phyloP scores from a whole-genome alignment of 2,888 invertebrate genomes.

The Eumerus sabulonum region DNA sequence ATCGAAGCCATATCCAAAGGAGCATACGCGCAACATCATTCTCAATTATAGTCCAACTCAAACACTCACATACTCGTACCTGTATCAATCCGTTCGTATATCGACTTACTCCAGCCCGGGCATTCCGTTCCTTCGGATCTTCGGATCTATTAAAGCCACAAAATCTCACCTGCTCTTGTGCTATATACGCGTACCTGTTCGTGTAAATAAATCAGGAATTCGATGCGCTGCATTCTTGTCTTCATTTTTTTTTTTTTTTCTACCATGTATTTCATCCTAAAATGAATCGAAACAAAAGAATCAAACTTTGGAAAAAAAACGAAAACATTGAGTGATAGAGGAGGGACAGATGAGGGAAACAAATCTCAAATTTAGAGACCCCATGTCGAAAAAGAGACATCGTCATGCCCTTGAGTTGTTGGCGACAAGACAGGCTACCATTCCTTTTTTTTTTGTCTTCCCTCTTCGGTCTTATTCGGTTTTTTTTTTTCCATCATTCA shows the following conservation, averaged over 20 bases:
- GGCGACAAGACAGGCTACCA: conserved; percentile 48
- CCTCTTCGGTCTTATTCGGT: background rate
- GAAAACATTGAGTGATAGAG: conserved; percentile 6
- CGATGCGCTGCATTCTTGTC: conserved; percentile 22
- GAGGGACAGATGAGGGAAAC: background rate
- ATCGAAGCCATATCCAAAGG: too few species aligned
- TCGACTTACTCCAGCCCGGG: too few species aligned
- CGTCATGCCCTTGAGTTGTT: conserved; percentile 75
- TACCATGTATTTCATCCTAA: background rate
- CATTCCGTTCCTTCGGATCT: too few species aligned
- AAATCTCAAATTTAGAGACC: conserved; percentile 14
- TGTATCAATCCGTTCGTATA: too few species aligned
- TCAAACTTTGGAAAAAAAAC: conserved; percentile 9
- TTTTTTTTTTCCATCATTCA: too few species aligned
- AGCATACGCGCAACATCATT: too few species aligned
- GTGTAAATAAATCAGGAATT: conserved; percentile 57
- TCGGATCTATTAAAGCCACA: conserved; percentile 41
- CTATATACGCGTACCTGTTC: conserved; percentile 35
- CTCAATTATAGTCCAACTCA: too few species aligned
- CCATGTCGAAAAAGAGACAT: conserved; percentile 58
- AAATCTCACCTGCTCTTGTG: conserved; percentile 49
- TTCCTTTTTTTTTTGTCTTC: conserved; percentile 11
- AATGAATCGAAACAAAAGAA: conserved; percentile 12
- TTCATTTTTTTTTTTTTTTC: conserved; percentile 3
- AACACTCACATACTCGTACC: too few species aligned